phyloP scores from a whole-genome alignment of 1,140 invertebrate genomes.

The Zaprionus camerounensis region DNA sequence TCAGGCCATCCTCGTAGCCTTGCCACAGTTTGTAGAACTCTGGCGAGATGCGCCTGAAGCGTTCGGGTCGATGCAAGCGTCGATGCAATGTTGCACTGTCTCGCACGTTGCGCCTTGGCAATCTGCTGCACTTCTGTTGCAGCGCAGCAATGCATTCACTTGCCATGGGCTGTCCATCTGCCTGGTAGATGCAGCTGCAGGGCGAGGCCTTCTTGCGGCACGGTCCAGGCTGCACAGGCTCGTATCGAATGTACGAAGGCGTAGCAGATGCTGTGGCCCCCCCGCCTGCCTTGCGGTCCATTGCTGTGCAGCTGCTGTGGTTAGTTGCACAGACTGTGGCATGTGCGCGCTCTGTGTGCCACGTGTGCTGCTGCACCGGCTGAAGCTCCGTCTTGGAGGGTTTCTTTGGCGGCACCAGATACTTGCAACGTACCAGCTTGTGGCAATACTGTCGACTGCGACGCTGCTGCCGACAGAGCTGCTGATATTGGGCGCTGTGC shows the following conservation, averaged over 20 bases:
- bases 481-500: conserved; percentile 22
- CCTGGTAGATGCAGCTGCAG: conserved; percentile 39
- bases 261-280: too few relatives aligned
- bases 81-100: conserved; percentile 30
- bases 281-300: too few relatives aligned
- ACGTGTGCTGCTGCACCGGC: neutral
- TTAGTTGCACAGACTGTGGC: neutral
- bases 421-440: conserved; percentile 5
- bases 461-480: conserved; percentile 14
- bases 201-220: neutral
- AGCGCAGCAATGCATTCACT: conserved; percentile 30
- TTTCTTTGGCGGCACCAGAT: neutral
- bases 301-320: too few relatives aligned
- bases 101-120: conserved; percentile 42
- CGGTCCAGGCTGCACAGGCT: too few relatives aligned
- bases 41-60: conserved; percentile 67
- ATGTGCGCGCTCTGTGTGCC: neutral
- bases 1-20: conserved; percentile 59
- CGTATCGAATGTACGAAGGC: too few relatives aligned
- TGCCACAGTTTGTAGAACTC: conserved; percentile 67
- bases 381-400: neutral
- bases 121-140: conserved; percentile 22
- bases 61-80: conserved; percentile 48
- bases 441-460: conserved; percentile 16
- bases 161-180: conserved; percentile 56